These are phyloP conservation scores for Ectemnius cavifrons DNA, from an alignment of 2,888 invertebrate genomes.

Conservation along the genomic window DNA sequence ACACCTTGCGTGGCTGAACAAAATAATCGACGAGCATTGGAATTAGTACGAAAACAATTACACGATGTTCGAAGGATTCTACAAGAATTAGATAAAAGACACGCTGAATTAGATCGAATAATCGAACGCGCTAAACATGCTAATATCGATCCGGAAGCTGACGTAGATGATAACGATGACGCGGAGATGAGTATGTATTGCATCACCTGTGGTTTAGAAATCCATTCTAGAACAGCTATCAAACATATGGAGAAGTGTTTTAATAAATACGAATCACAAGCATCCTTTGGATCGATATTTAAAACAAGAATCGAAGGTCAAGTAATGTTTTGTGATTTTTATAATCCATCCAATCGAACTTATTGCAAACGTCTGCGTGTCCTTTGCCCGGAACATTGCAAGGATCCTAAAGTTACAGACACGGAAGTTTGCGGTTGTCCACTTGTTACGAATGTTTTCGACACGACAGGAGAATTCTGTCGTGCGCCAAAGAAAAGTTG, in stretches of 20 bases:
- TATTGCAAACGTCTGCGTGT: constrained; percentile 97
- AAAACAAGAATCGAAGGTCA: constrained; percentile 96
- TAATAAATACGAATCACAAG: constrained; percentile 97
- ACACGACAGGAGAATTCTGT: constrained; percentile 92
- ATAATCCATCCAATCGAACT: constrained; percentile 91
- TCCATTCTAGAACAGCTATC: constrained; percentile 93
- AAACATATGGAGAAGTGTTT: constrained; percentile 99
- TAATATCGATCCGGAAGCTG: constrained; percentile 82
- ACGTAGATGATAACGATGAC: constrained; percentile 83
- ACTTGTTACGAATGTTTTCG: constrained; percentile 90
- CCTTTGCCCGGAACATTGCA: constrained; percentile 98
- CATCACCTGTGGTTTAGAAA: constrained; percentile 97
- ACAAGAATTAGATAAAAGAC: constrained; percentile 88
- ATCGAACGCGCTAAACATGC: constrained; percentile 88
- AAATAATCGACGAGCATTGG: constrained; percentile 84
- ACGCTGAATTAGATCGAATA: constrained; percentile 88
- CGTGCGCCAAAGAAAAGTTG: constrained; percentile 93
- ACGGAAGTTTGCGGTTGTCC: constrained; percentile 97
- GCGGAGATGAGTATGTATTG: constrained; percentile 93
- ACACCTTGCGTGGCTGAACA: constrained; percentile 93
- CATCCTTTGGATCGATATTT: constrained; percentile 96
- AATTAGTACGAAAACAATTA: constrained; percentile 88
- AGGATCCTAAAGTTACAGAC: constrained; percentile 93
- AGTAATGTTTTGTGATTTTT: constrained; percentile 98
- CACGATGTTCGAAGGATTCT: constrained; percentile 88